Conservation (phyloP, 2,797 vertebrate genomes). For the Scleropages formosus region DNA sequence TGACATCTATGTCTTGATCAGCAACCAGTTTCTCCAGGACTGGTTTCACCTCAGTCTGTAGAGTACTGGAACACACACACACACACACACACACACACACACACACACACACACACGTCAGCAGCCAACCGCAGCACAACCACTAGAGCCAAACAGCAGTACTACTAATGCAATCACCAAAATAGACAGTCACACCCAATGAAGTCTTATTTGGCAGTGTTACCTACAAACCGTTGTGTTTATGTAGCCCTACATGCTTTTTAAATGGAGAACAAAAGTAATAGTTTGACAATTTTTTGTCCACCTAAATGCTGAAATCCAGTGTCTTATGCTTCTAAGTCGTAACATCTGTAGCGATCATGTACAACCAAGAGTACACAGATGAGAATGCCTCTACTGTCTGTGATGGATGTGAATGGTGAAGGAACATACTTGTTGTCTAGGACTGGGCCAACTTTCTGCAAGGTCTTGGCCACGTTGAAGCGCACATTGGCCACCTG, state of each 20-base stretch:
- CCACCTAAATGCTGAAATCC: too few relatives aligned
- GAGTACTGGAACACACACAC: conserved; percentile 64
- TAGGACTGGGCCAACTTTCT: conserved; percentile 85
- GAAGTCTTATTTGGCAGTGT: too few relatives aligned
- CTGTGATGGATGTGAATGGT: background rate
- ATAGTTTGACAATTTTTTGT: too few relatives aligned
- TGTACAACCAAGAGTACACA: background rate
- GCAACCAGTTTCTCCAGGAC: conserved; percentile 82
- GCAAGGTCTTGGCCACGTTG: conserved; percentile 87
- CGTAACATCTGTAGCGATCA: too few relatives aligned
- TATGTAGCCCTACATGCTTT: too few relatives aligned
- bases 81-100: background rate
- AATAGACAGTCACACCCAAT: too few relatives aligned
- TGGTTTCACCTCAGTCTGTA: conserved; percentile 83
- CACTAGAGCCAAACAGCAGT: too few relatives aligned
- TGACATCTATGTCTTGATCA: conserved; percentile 88
- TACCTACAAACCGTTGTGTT: too few relatives aligned
- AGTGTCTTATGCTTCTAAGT: too few relatives aligned
- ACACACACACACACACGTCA: background rate
- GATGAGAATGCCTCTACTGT: too few relatives aligned
- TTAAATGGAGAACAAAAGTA: too few relatives aligned
- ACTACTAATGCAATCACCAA: too few relatives aligned
- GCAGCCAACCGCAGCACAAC: background rate
- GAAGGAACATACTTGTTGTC: conserved; percentile 72
- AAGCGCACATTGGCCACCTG: conserved; percentile 92